Conservation (phyloP, 2,888 invertebrate genomes). For the Polylopha cassiicola region DNA sequence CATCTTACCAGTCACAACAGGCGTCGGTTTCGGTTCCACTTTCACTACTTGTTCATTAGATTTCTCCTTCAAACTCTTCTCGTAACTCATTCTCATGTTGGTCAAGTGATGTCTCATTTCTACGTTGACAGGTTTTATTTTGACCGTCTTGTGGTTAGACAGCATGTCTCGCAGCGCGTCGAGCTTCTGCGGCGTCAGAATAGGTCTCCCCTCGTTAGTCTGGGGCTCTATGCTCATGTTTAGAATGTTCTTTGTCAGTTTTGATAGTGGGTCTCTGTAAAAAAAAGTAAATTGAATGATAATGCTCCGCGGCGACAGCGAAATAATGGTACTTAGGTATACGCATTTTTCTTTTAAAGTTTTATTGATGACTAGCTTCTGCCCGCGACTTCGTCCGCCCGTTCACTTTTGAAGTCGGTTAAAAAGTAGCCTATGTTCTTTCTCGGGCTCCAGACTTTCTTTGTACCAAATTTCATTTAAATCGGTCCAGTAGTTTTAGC, state of each 20-base stretch:
- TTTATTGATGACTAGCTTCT: too few relatives aligned
- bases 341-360: too few relatives aligned
- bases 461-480: too few relatives aligned
- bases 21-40: constrained; percentile 34
- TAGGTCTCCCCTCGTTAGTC: constrained; percentile 46
- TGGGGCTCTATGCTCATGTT: constrained; percentile 71
- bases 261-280: constrained; percentile 65
- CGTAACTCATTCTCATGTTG: constrained; percentile 52
- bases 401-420: too few relatives aligned
- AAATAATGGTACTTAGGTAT: too few relatives aligned
- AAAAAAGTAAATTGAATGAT: neutral
- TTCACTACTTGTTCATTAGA: constrained; percentile 25
- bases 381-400: too few relatives aligned
- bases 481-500: too few relatives aligned
- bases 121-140: constrained; percentile 69
- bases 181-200: constrained; percentile 68
- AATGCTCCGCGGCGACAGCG: too few relatives aligned
- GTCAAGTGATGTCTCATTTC: constrained; percentile 61
- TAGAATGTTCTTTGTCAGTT: constrained; percentile 69
- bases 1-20: too few relatives aligned
- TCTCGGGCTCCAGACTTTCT: too few relatives aligned
- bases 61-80: constrained; percentile 51
- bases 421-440: too few relatives aligned
- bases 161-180: constrained; percentile 70
- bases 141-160: constrained; percentile 68